Evolutionary conservation across 37 sponge, comb jelly and placozoan genomes (phyloP), one percentile per base, ranked within the genome.

Genomic region (Haliclona indistincta): DNA sequence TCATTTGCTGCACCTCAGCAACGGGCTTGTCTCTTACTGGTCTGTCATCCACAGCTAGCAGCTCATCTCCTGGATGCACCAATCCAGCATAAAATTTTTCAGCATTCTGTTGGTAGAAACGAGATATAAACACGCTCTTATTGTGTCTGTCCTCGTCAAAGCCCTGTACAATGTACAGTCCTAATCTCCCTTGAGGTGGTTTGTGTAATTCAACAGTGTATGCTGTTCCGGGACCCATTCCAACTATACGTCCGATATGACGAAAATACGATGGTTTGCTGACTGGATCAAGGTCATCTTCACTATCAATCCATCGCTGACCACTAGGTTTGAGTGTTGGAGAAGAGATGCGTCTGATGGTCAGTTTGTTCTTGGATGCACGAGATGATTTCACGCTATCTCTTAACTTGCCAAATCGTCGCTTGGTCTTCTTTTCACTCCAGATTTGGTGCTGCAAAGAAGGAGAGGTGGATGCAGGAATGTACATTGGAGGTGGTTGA

Each of bases 171-270:
- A 81, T 73, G 64, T 73, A 81, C 13, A 81, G 72, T 13, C 82
- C 82, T 38, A 64, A 81, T 38, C 34, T 38, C 39, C 82, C 82
- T 63, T 42, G 64, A 33, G 82, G 74, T 23, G 82, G 82, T 35
- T 40, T 73, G 61, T 81, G 36, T 25, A 81, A 56, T 64, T 81
- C 56, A 11, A 81, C 51, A 6, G 73, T 45, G 43, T 81, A 64
- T 1, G 64, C 25, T 5, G 23, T 52, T 41, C 82, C 82, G 19
- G 67, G 67, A 5, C 66, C 20, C 33, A 32, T 73, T 25, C 33
- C 44, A 1, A 81, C 35, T 54, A 81, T 49, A 40, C 71, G 44
- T 1, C 74, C 82, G 32, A 81, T 53, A 10, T 52, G 55, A 34
- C 82, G 70, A 1, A 52, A 54, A 34, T 65, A 38, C 32, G 68